Conservation (phyloP, 92 coral and sea anemone species). For the Muricea muricata region DNA sequence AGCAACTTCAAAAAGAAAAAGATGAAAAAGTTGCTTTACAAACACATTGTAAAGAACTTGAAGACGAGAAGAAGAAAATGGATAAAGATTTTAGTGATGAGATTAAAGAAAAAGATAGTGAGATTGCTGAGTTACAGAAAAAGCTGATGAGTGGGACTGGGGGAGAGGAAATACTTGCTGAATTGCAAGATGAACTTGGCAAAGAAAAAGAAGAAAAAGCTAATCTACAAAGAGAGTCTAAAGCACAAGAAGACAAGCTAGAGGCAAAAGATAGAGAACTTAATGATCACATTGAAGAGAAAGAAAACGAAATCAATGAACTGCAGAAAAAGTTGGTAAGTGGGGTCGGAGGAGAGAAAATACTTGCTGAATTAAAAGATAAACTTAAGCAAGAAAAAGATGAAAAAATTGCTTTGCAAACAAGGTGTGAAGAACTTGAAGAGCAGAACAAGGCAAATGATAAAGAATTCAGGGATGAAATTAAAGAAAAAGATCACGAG, state of each 20-base stretch:
- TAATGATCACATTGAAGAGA: background rate
- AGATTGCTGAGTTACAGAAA: background rate
- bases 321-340: constrained; percentile 67
- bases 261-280: background rate
- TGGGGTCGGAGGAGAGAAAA: background rate
- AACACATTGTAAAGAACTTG: background rate
- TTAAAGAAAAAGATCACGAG: background rate
- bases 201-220: constrained; percentile 66
- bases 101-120: too few relatives aligned
- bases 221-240: background rate
- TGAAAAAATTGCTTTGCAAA: background rate
- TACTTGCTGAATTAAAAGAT: background rate
- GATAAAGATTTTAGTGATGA: too few relatives aligned
- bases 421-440: background rate
- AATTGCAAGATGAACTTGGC: constrained; percentile 76
- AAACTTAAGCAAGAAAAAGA: background rate
- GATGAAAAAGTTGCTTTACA: background rate
- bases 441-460: background rate
- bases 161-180: constrained; percentile 70
- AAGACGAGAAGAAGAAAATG: background rate
- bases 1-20: background rate
- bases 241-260: background rate
- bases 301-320: constrained; percentile 73
- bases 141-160: background rate
- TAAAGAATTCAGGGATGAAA: background rate